A percentile compares a stretch with the other conserved stretches of the same genome.
Conservation (phyloP, 2,113 vertebrate species). For the Natator depressus region DNA sequence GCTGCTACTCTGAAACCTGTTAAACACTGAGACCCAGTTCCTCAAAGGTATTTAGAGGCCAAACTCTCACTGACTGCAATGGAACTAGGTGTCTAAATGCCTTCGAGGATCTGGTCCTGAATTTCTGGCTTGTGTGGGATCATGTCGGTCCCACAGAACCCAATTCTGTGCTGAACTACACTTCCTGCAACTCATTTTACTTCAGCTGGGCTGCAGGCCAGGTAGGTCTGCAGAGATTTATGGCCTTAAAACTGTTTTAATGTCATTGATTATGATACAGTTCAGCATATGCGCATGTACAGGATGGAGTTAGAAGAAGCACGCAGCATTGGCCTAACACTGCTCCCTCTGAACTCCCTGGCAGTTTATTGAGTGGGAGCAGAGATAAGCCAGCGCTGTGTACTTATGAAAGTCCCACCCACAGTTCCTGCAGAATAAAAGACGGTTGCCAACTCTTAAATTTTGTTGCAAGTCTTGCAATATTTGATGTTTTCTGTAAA, state of each 20-base stretch:
- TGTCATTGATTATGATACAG: background rate
- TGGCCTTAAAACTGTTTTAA: background rate
- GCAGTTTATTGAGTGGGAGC: background rate
- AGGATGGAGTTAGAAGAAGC: background rate
- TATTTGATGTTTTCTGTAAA: background rate
- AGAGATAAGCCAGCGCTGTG: background rate
- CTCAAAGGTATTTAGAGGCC: background rate
- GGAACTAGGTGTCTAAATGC: background rate
- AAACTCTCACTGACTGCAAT: background rate
- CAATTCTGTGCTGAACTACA: background rate
- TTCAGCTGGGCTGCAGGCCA: background rate
- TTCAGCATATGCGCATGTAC: background rate
- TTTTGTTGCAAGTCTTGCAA: background rate
- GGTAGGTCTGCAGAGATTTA: background rate
- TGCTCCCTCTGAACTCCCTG: background rate
- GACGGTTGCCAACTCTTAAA: background rate
- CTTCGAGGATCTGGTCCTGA: background rate
- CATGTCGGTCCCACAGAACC: background rate
- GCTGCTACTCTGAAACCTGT: no score
- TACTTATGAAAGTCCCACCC: background rate
- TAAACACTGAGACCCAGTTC: background rate
- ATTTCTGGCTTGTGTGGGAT: background rate
- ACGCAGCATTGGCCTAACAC: no score
- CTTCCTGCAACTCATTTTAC: background rate
- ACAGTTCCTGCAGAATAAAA: background rate